Conservation (phyloP, 2,113 vertebrate species). For the Brienomyrus brachyistius region DNA sequence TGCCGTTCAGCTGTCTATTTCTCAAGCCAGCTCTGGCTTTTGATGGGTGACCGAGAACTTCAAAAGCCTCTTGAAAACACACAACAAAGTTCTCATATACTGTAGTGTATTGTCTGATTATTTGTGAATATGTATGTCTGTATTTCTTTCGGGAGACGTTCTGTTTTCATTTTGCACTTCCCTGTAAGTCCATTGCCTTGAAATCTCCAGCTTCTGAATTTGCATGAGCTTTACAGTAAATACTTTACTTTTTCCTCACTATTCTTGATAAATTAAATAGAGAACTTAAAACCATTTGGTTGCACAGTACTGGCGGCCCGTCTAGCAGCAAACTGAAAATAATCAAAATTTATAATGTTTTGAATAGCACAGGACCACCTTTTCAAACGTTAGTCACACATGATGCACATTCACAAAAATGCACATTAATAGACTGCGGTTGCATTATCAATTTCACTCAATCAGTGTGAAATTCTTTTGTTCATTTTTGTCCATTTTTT, state of each 20-base stretch:
- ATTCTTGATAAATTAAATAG: background rate
- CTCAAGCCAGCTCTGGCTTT: conserved; percentile 36
- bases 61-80: conserved; percentile 42
- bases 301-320: background rate
- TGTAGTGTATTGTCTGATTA: conserved; percentile 21
- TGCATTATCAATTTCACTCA: background rate
- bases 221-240: background rate
- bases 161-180: background rate
- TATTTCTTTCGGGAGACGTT: background rate
- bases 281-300: background rate
- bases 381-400: background rate
- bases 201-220: background rate
- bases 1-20: background rate
- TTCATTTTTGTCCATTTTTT: background rate
- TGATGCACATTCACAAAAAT: background rate
- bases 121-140: background rate
- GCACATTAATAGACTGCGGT: background rate
- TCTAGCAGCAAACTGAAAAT: background rate
- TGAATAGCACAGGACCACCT: background rate
- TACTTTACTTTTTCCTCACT: background rate
- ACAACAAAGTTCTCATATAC: conserved; percentile 42
- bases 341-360: background rate
- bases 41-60: conserved; percentile 45
- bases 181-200: background rate
- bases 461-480: background rate